A percentile compares a stretch with the other conserved stretches of the same genome.
phyloP scores from a whole-genome alignment of 1,140 invertebrate genomes.

The Myzus persicae region DNA sequence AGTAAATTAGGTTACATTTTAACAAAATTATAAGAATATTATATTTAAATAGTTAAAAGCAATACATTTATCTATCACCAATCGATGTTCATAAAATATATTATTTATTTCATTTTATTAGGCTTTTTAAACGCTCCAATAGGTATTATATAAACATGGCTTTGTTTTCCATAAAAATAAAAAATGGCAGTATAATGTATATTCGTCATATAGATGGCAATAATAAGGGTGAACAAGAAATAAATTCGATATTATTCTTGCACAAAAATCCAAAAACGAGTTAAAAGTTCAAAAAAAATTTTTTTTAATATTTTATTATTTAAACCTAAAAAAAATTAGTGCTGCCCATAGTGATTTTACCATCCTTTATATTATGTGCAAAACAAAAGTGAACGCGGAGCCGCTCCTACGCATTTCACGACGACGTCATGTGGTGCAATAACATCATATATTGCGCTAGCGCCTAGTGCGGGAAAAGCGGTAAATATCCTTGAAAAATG shows the following conservation, averaged over 20 bases:
- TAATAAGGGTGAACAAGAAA: neutral
- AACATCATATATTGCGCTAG: neutral
- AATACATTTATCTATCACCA: neutral
- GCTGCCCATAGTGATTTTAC: neutral
- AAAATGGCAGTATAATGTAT: too few species aligned
- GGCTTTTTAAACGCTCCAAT: neutral
- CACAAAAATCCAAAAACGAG: too few species aligned
- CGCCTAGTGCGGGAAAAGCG: neutral
- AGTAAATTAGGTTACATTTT: too few species aligned
- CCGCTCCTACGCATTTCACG: neutral
- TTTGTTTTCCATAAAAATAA: neutral
- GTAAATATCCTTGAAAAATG: neutral
- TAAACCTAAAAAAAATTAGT: neutral
- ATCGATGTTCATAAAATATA: neutral
- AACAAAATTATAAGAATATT: neutral
- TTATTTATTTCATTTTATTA: neutral
- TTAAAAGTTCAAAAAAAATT: too few species aligned
- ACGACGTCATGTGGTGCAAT: neutral
- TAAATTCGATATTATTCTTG: neutral
- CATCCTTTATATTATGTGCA: too few species aligned
- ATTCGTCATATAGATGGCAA: too few species aligned
- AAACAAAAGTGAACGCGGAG: neutral
- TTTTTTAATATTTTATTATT: too few species aligned
- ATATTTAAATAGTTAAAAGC: neutral
- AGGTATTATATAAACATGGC: neutral